Evolutionary conservation across 2,888 invertebrate genomes (phyloP).

Genomic region (Mellilla xanthometata): DNA sequence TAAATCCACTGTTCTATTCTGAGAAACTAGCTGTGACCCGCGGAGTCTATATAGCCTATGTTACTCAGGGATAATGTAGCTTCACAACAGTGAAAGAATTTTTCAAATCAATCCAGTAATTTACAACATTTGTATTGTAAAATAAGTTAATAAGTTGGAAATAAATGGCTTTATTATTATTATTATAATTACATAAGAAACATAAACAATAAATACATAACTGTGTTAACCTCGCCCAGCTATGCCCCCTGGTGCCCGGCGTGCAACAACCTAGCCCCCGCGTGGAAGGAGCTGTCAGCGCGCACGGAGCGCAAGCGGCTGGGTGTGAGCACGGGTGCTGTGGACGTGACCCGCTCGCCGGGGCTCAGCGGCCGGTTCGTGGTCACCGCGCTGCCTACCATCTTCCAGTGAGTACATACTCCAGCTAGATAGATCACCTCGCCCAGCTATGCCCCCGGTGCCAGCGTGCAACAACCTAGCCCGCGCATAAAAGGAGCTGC

Average conservation of each 20-base stretch:
- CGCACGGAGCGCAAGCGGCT: constrained; percentile 65
- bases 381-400: constrained; percentile 98
- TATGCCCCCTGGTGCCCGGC: constrained; percentile 99
- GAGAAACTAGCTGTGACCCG: no score
- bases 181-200: no score
- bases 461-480: constrained; percentile 95
- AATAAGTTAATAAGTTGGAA: no score
- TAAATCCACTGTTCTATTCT: no score
- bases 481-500: constrained; percentile 94
- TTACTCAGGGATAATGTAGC: no score
- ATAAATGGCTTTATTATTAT: no score
- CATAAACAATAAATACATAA: no score
- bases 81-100: no score
- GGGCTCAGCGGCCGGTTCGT: constrained; percentile 98
- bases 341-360: constrained; percentile 97
- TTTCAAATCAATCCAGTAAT: no score
- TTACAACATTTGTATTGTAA: no score
- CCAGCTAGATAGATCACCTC: no score
- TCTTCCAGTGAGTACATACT: constrained; percentile 92
- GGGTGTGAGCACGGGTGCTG: constrained; percentile 92
- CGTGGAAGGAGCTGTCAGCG: constrained; percentile 94
- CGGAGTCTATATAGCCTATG: no score
- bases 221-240: constrained; percentile 71
- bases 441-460: constrained; percentile 98
- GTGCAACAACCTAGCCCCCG: constrained; percentile 93